Base-by-base conservation (phyloP, 2,797 vertebrate genomes). In the Cottoperca gobio region DNA sequence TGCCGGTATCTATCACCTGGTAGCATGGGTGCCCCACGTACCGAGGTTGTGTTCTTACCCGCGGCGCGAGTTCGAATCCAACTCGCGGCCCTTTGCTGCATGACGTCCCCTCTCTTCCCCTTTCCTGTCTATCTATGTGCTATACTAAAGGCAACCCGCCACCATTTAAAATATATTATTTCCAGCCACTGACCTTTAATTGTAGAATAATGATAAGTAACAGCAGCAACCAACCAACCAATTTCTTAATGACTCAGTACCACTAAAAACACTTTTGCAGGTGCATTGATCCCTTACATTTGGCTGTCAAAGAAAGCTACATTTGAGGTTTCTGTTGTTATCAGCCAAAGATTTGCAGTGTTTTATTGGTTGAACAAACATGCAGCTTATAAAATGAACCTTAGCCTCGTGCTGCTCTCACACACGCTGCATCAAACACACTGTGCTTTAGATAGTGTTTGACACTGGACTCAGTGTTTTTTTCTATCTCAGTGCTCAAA, bases 311-410 rank as follows among this genome's bases (percentile, higher is more conserved):
- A 46, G 17, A 46, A 46, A 16, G 21, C 6, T 48, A 55, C 24
- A 65, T 60, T 45, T 37, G 2, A 58, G 14, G 17, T 19, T 14
- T 5, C n/a, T 61, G 6, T 67, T 45, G 4, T n/a, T n/a, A n/a
- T n/a, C 50, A 55, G 57, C 3, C 40, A 65, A 26, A 71, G 21
- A 23, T 19, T 35, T 65, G 31, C 43, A 35, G 33, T 53, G n/a
- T 59, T 40, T 26, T 17, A 28, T 40, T 53, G 2, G 5, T 26
- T 50, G 33, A 35, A 58, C 33, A 86, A 76, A 57, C 16, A 52
- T 8, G 7, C 11, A 65, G 37, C 5, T 59, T 12, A 17, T 55
- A 35, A 37, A 60, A 49, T 55, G 1, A 60, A 45, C 16, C 35
- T 46, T 64, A 67, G 45, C 21, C 45, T 28, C 11, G 28, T 42